Evolutionary conservation across 2,113 vertebrate species (phyloP).

Genomic region (Ctenomys sociabilis): DNA sequence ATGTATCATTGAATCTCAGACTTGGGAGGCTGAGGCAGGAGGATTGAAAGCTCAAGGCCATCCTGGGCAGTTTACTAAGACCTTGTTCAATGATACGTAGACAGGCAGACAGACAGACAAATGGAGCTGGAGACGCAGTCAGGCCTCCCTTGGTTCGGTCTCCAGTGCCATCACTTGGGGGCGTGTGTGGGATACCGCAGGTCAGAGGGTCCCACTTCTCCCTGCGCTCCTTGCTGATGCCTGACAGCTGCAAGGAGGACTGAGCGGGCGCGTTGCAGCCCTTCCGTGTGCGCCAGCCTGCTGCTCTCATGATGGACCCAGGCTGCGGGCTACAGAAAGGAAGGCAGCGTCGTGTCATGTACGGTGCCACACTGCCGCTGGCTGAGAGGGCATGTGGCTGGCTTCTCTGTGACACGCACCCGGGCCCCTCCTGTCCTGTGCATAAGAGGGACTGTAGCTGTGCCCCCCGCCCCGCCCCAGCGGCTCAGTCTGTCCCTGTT

Average conservation of each 20-base stretch:
- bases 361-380: background rate
- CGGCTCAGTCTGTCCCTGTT: background rate
- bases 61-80: background rate
- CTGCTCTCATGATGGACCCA: background rate
- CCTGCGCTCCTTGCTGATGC: background rate
- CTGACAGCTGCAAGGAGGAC: background rate
- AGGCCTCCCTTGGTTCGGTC: background rate
- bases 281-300: background rate
- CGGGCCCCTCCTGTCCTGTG: fast-evolving
- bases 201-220: too few relatives aligned
- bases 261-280: background rate
- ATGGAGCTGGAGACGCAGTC: background rate
- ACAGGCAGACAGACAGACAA: background rate
- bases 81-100: background rate
- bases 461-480: background rate
- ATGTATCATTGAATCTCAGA: background rate
- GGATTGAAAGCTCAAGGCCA: background rate
- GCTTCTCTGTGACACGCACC: background rate
- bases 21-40: background rate
- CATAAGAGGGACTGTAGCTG: background rate
- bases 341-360: fast-evolving
- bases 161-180: background rate
- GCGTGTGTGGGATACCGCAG: too few relatives aligned
- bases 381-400: fast-evolving
- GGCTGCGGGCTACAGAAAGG: background rate